A percentile compares a stretch with the other conserved stretches of the same genome.
These are phyloP conservation scores for Pontoporia blainvillei DNA, from an alignment of 2,113 vertebrate genomes.

Conservation along the genomic window DNA sequence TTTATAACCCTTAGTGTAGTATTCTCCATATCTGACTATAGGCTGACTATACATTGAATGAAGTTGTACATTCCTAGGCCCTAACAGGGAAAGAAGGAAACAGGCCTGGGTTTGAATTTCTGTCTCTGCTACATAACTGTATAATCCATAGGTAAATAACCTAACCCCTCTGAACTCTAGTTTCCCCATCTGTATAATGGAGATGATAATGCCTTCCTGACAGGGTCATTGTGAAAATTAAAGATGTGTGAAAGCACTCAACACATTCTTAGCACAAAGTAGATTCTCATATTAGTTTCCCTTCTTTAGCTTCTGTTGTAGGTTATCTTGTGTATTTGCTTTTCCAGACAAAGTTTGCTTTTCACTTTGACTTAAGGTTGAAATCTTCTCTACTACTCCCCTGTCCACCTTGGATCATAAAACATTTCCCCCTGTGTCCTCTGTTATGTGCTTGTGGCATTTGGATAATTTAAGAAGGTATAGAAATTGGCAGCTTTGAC, in stretches of 20 bases:
- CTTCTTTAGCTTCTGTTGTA: not conserved
- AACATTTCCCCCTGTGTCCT: not conserved
- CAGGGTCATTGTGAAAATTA: not conserved
- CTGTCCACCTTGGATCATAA: not conserved
- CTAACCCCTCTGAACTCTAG: not conserved
- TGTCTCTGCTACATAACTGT: not conserved
- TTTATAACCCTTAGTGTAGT: not conserved
- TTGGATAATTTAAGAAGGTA: not conserved
- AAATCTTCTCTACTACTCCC: not conserved
- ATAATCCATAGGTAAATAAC: not conserved
- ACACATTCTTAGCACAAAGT: not conserved
- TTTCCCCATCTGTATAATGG: not conserved
- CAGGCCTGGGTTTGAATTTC: not conserved
- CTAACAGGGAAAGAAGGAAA: not conserved
- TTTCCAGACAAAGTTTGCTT: slow-evolving; percentile 15
- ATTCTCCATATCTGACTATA: not conserved
- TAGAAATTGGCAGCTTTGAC: not conserved
- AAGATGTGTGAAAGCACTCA: not conserved
- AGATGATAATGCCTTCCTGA: not conserved
- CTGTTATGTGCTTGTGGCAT: not conserved
- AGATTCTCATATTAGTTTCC: not conserved
- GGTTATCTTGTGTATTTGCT: not conserved
- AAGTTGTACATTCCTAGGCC: not conserved
- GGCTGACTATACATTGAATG: not conserved
- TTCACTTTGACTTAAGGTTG: slow-evolving; percentile 8